phyloP scores from a whole-genome alignment of 1,140 invertebrate species.

The Pogonus chalceus region DNA sequence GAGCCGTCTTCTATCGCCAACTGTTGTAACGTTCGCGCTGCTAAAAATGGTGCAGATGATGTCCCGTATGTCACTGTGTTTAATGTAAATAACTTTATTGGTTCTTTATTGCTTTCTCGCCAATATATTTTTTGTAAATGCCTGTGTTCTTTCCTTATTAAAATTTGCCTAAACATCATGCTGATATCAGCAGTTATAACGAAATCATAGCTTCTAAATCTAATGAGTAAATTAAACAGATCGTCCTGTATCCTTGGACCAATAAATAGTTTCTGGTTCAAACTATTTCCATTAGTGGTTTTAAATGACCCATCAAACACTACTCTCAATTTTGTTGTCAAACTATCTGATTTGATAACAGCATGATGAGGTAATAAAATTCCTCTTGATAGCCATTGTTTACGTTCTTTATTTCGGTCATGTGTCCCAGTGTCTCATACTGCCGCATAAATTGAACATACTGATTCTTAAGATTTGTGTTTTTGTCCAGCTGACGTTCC shows the following conservation, averaged over 20 bases:
- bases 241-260: constrained; percentile 32
- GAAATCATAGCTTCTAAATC: constrained; percentile 21
- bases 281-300: constrained; percentile 20
- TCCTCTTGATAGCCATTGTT: constrained; percentile 2
- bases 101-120: constrained; percentile 16
- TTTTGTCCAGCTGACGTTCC: constrained; percentile 25
- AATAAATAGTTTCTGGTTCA: constrained; percentile 27
- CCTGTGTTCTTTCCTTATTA: constrained; percentile 16
- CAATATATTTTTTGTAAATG: constrained; percentile 36
- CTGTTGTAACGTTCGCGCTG: constrained; percentile 20
- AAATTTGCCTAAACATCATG: constrained; percentile 17
- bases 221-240: constrained; percentile 25
- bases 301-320: constrained; percentile 29
- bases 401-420: constrained; percentile 26
- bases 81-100: constrained; percentile 15
- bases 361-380: constrained; percentile 35
- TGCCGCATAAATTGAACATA: constrained; percentile 25
- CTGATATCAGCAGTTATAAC: constrained; percentile 23
- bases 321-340: constrained; percentile 26
- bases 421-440: constrained; percentile 29
- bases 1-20: neutral
- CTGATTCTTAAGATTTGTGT: constrained; percentile 16
- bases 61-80: constrained; percentile 28
- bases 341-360: constrained; percentile 25
- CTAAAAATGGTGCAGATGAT: constrained; percentile 21